These are phyloP conservation scores for Helicoverpa armigera DNA, from an alignment of 1,140 invertebrate genomes.

Conservation along the genomic window DNA sequence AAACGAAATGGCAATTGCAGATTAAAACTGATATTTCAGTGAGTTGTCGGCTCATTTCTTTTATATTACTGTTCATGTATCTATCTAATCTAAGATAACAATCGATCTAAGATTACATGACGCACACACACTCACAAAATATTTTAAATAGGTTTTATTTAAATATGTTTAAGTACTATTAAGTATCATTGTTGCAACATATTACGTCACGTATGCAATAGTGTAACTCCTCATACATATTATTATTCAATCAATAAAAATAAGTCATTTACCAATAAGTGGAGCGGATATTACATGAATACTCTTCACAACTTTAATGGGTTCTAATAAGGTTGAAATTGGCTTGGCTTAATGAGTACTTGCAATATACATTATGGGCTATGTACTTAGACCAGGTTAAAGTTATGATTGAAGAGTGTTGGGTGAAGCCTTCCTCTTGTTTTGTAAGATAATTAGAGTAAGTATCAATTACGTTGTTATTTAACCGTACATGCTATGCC, in stretches of 20 bases:
- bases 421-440: background rate
- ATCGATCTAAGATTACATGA: too few relatives aligned
- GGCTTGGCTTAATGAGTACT: background rate
- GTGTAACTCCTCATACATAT: background rate
- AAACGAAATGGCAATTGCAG: too few relatives aligned
- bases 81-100: too few relatives aligned
- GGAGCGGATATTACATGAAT: constrained; percentile 45
- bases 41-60: too few relatives aligned
- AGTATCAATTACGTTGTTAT: constrained; percentile 8
- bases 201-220: background rate
- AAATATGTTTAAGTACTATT: background rate
- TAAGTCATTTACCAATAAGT: constrained; percentile 19
- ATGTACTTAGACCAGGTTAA: background rate
- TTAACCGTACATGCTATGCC: background rate
- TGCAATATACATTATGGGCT: background rate
- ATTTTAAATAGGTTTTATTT: too few relatives aligned
- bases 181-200: background rate
- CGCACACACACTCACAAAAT: too few relatives aligned
- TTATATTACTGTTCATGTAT: too few relatives aligned
- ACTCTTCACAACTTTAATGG: background rate
- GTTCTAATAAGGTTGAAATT: background rate
- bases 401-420: background rate
- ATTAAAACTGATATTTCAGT: too few relatives aligned
- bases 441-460: constrained; percentile 1
- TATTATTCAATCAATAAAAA: background rate